Percentiles rank a stretch among this genome's conserved stretches.
Evolutionary conservation across 2,888 invertebrate species (phyloP).

Genomic region (Apotomis betuletana): DNA sequence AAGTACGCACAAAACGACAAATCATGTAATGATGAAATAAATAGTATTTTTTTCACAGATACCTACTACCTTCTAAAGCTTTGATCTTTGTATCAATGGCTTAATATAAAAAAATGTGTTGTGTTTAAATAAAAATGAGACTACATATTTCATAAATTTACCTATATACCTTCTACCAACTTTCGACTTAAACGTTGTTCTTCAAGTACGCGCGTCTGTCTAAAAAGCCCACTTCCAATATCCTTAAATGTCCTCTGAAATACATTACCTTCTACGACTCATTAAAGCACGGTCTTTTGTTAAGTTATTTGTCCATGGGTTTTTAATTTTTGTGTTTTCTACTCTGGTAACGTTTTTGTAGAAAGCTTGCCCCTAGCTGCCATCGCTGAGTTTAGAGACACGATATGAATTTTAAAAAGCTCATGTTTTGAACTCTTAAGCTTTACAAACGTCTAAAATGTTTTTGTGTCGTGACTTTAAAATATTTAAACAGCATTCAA

Average conservation of each 20-base stretch:
- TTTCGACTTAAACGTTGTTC: too few relatives aligned
- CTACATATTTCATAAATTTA: too few relatives aligned
- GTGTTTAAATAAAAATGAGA: too few relatives aligned
- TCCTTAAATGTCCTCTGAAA: constrained; percentile 67
- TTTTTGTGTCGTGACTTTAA: constrained; percentile 32
- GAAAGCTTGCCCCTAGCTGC: constrained; percentile 69
- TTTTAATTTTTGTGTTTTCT: constrained; percentile 58
- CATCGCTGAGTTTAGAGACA: constrained; percentile 61
- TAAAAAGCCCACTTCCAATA: background rate
- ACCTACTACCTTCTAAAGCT: too few relatives aligned
- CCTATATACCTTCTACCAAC: too few relatives aligned
- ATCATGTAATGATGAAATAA: too few relatives aligned
- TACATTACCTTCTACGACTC: constrained; percentile 72
- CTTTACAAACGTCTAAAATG: constrained; percentile 10
- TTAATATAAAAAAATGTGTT: too few relatives aligned
- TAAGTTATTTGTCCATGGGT: constrained; percentile 69
- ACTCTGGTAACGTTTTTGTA: constrained; percentile 63
- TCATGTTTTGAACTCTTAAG: constrained; percentile 49
- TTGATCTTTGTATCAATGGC: too few relatives aligned
- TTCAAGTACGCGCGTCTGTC: background rate
- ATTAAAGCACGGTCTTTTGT: constrained; percentile 71
- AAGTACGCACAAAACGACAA: too few relatives aligned
- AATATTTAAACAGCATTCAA: constrained; percentile 28
- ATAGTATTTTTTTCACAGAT: too few relatives aligned
- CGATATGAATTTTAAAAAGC: constrained; percentile 80